Evolutionary conservation across 2,113 vertebrate genomes (phyloP).

Genomic region (Naja naja): DNA sequence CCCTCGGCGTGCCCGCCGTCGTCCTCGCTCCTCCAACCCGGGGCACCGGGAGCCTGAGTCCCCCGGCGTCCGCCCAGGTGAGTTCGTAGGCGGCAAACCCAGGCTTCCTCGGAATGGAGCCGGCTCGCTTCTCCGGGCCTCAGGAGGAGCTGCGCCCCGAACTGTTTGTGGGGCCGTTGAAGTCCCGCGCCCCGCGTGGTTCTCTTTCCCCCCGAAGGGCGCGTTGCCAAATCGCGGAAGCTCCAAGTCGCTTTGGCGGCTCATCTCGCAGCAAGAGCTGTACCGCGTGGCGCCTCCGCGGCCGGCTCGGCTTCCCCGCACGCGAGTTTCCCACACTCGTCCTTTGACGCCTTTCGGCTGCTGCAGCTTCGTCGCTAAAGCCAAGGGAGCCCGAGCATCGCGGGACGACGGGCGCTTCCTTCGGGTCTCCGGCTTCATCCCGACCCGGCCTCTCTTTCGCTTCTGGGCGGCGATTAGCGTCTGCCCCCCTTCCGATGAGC

Average conservation of each 20-base stretch:
- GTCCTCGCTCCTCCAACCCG: neutral
- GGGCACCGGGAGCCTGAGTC: neutral
- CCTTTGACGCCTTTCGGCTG: neutral
- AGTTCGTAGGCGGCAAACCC: neutral
- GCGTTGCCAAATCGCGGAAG: neutral
- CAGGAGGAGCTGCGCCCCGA: neutral
- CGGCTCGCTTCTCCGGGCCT: neutral
- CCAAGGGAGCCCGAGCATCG: neutral
- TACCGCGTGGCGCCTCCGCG: neutral
- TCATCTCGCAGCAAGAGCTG: neutral
- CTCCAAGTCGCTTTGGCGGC: neutral
- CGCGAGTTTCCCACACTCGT: neutral
- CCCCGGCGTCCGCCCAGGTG: neutral
- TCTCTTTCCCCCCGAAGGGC: neutral
- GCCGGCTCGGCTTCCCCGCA: neutral
- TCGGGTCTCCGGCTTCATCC: neutral
- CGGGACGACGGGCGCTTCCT: neutral
- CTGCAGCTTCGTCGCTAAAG: neutral
- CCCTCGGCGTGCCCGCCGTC: neutral
- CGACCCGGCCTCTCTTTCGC: neutral
- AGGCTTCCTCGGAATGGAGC: neutral
- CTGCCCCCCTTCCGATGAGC: fast-evolving
- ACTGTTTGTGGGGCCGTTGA: neutral
- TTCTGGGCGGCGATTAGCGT: neutral
- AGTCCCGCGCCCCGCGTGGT: neutral